Evolutionary conservation across 2,797 vertebrate species (phyloP).

Genomic region (Fratercula arctica): DNA sequence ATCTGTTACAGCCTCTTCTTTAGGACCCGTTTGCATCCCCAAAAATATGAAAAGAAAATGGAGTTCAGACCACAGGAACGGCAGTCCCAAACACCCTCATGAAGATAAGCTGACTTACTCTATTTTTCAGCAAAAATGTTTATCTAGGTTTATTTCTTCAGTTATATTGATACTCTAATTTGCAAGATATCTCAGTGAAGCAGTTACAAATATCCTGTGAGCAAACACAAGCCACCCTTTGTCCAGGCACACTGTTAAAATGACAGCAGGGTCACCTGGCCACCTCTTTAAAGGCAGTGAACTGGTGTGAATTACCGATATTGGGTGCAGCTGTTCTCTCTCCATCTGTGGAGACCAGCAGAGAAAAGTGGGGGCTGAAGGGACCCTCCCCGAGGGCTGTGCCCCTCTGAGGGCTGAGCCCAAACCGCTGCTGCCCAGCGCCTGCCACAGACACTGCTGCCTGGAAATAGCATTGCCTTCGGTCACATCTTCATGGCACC

Average conservation of each 20-base stretch:
- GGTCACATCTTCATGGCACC: rapidly evolving
- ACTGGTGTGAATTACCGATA: neutral
- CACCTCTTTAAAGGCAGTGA: neutral
- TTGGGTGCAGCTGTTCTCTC: rapidly evolving
- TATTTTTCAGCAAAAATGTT: neutral
- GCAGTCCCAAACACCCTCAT: neutral
- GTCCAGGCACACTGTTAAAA: neutral
- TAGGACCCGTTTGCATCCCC: neutral
- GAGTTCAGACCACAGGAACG: neutral
- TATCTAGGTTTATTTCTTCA: neutral
- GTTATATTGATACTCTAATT: neutral
- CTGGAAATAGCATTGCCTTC: rapidly evolving
- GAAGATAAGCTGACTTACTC: neutral
- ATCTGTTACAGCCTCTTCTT: neutral
- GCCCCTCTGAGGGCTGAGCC: neutral
- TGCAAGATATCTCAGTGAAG: neutral
- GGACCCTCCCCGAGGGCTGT: neutral
- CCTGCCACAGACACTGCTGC: neutral
- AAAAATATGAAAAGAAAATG: neutral
- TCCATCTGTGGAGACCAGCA: neutral
- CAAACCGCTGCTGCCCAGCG: rapidly evolving
- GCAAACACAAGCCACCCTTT: neutral
- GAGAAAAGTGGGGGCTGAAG: neutral
- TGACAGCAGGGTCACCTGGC: neutral
- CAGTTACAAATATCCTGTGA: neutral